A percentile compares a stretch with the other conserved stretches of the same genome.
Evolutionary conservation across 2,797 vertebrate species (phyloP).

Genomic region (Euthynnus affinis): DNA sequence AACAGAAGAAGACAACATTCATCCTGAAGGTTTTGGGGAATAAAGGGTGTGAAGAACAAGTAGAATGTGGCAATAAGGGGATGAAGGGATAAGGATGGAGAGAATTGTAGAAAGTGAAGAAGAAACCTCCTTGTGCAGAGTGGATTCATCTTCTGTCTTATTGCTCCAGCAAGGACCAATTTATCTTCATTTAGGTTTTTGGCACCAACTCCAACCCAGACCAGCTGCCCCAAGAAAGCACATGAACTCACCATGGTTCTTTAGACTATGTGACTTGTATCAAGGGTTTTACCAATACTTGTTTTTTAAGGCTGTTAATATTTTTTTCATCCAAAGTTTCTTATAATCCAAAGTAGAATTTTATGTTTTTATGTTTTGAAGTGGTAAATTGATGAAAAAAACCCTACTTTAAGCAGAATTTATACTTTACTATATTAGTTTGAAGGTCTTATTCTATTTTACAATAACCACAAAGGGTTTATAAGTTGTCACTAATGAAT

Average conservation of each 20-base stretch:
- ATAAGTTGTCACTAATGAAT: not conserved
- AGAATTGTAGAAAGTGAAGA: conserved; percentile 63
- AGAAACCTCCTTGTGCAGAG: conserved; percentile 69
- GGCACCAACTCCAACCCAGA: conserved; percentile 64
- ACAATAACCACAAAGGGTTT: not conserved
- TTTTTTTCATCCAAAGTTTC: not conserved
- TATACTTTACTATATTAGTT: not conserved
- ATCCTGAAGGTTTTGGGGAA: conserved; percentile 69
- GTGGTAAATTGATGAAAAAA: not conserved
- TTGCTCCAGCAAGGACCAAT: conserved; percentile 80
- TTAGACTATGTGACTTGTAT: not conserved
- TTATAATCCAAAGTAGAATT: not conserved
- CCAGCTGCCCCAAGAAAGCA: conserved; percentile 52
- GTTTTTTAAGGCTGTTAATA: not conserved
- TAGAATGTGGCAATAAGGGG: conserved; percentile 59
- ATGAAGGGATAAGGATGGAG: conserved; percentile 67
- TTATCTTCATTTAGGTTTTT: conserved; percentile 83
- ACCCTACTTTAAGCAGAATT: not conserved
- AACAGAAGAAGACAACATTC: conserved; percentile 64
- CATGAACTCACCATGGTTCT: conserved; percentile 44
- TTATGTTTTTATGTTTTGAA: not conserved
- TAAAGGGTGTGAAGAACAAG: conserved; percentile 58
- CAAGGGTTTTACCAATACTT: not conserved
- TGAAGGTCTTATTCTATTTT: not conserved
- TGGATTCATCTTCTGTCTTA: conserved; percentile 82